Base-by-base conservation (phyloP, 2,797 vertebrate genomes). In the Sebastolobus alascanus region DNA sequence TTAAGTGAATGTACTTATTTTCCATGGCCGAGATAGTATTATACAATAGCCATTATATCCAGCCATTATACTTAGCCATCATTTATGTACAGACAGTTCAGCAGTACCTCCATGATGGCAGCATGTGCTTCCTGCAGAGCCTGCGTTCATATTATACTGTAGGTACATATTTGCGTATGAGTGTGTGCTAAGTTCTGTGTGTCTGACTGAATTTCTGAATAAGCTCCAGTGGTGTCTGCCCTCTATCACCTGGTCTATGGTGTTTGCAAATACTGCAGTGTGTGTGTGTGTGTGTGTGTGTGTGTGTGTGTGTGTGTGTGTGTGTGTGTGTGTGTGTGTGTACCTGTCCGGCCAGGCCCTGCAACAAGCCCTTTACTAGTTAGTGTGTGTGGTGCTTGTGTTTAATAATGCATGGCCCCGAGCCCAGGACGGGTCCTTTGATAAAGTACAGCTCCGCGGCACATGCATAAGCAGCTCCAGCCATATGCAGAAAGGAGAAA, bases 381-480 rank as follows among this genome's bases (percentile, higher is more conserved):
- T 87, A 84, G 82, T 78, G 64, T 83, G 89, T 89, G 89, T 71
- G 89, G 84, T 86, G 93, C 87, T 87, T 89, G 92, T 93, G 94
- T 95, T 96, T 94, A 96, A 96, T 96, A 96, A 96, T 96, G 95
- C 95, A 96, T 95, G 91, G 93, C 94, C 93, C 85, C 86, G 64
- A 92, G 94, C 90, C 91, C 92, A 94, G 93, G 94, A 96, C 93
- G 84, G 93, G 92, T 83, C 93, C 90, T 94, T 95, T 96, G 96
- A 96, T 96, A 96, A 95, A 96, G 94, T 95, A 93, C 93, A 95
- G 94, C 92, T 91, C 91, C 85, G 77, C 83, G 85, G 93, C 93
- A 93, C 92, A 95, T 95, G 94, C 94, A 96, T 96, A 96, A 96
- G 96, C 95, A 96, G 93, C 95, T 92, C 89, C 90, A 94, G 92